Base-by-base conservation (phyloP, 2,113 vertebrate species). In the Peromyscus polionotus region DNA sequence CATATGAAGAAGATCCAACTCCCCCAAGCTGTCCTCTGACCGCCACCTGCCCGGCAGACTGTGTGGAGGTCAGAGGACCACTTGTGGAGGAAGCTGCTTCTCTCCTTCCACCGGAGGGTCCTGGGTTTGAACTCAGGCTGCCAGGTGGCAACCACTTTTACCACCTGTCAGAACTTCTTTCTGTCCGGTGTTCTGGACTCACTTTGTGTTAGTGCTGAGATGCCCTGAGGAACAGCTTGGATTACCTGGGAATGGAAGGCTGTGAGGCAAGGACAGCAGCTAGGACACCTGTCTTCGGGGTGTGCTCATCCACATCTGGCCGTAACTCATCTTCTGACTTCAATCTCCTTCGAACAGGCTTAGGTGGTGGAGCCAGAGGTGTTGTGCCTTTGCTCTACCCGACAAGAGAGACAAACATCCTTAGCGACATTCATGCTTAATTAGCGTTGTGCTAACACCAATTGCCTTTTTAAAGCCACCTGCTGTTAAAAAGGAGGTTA, bases 311-410 rank as follows among this genome's bases (percentile, higher is more conserved):
- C 42, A 98, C 98, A 97, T 99, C 99, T 6, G 99, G 99, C 97
- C 99, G 99, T 36, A 99, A 99, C 95, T 99, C 99, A 96, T 99
- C 99, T 98, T 99, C 99, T 16, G 99, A 99, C 98, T 99, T 99
- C 98, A 99, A 99, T 98, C 99, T 99, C 97, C 99, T 99, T 80
- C 99, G 99, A 84, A 99, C 98, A 79, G 99, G 99, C 98, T 99
- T 99, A 90, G 99, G 99, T 65, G 99, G 99, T 93, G 99, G 99
- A 96, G 99, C 99, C 97, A 99, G 98, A 9, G 99, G 99, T 36
- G 99, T 99, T 36, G 99, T 99, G 92, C 99, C 99, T 99, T 99
- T 99, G 97, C 98, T 98, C 99, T 99, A 93, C 68, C 63, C 91
- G 73, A 92, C 39, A 97, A 92, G 88, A 61, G 68, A 80, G 85